Base-by-base conservation (phyloP, 2,797 vertebrate species). In the Acanthopagrus latus region DNA sequence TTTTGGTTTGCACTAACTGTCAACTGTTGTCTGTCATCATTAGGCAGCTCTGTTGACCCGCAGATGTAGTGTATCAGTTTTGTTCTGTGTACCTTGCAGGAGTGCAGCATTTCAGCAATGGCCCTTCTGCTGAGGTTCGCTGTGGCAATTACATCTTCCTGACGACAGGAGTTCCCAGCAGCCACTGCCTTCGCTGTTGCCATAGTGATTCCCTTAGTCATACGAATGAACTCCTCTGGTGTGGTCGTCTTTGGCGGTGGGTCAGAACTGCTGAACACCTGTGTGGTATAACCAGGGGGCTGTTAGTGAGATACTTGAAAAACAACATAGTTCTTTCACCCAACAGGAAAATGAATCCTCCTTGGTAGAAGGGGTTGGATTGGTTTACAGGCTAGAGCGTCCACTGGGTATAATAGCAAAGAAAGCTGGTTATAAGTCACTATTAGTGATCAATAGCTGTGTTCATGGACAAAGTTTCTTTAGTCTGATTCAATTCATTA, bases 111-210 rank as follows among this genome's bases (percentile, higher is more conserved):
- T 67, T 99, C 98, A 0, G 98, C 97, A 0, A 99, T 97, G 74
- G 98, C 98, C 5, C 97, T 94, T 17, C 98, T 94, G 92, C 98
- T 99, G 73, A 99, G 95, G 88, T 99, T 99, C 25, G 98, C 98
- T 0, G 98, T 99, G 76, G 97, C 97, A 0, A 99, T 98, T 83
- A 99, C 95, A 1, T 99, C 98, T 81, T 99, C 98, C 91, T 99
- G 98, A 20, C 97, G 97, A 87, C 98, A 99, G 0, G 98, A 99
- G 93, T 99, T 99, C 80, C 98, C 98, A 43, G 98, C 97, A 0
- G 98, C 98, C 86, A 99, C 98, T 0, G 98, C 98, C 92, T 99
- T 99, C 16, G 98, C 98, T 0, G 98, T 99, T n/a, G 98, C 98
- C 96, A 97, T 96, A 0, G 98, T 99, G 93, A 99, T 99, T 74